Evolutionary conservation across 1,140 invertebrate species (phyloP).

Genomic region (Heliconius congener): DNA sequence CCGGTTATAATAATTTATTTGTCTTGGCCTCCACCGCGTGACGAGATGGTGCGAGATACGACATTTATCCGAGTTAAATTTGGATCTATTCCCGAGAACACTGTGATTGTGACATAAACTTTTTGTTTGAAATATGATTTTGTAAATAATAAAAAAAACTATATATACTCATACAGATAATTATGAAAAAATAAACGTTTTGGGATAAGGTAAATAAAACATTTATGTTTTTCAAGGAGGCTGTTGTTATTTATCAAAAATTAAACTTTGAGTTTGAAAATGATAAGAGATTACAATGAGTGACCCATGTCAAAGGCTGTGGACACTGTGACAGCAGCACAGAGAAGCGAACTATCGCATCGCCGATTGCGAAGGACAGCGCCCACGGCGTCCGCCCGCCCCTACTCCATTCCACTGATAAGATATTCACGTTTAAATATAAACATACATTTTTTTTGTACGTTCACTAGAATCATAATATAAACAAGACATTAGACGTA

Average conservation of each 20-base stretch:
- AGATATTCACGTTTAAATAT: conserved; percentile 42
- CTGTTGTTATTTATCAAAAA: conserved; percentile 12
- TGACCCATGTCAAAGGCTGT: conserved; percentile 44
- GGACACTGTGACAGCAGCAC: conserved; percentile 53
- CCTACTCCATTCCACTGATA: conserved; percentile 41
- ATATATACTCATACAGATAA: neutral
- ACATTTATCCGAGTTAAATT: conserved; percentile 75
- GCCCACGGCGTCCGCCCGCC: conserved; percentile 62
- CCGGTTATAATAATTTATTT: conserved; percentile 79
- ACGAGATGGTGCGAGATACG: conserved; percentile 69
- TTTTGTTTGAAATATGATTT: conserved; percentile 42
- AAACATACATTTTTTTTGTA: conserved; percentile 25
- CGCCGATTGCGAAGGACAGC: conserved; percentile 65
- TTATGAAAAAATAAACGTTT: neutral
- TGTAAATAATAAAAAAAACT: neutral
- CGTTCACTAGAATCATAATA: neutral
- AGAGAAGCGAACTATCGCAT: conserved; percentile 48
- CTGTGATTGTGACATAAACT: conserved; percentile 72
- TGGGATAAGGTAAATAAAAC: neutral
- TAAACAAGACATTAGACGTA: neutral
- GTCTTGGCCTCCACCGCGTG: conserved; percentile 70
- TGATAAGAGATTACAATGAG: conserved; percentile 32
- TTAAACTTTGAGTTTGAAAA: conserved; percentile 6
- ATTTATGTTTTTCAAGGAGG: neutral
- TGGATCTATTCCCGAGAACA: conserved; percentile 70